phyloP scores from a whole-genome alignment of 2,797 vertebrate species.

The Chloroceryle inda region DNA sequence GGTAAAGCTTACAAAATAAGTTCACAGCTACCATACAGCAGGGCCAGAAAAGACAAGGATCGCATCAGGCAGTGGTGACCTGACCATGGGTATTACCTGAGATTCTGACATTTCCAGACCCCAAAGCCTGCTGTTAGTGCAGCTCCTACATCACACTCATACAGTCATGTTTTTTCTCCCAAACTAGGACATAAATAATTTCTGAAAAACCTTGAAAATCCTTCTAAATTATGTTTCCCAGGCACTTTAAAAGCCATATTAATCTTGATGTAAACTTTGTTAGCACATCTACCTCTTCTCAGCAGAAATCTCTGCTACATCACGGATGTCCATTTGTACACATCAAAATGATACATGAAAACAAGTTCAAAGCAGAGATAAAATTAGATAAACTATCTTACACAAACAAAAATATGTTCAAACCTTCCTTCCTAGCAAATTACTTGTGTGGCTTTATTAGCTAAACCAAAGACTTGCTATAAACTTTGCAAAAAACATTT shows the following conservation, averaged over 20 bases:
- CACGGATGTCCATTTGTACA: rapidly evolving
- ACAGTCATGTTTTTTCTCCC: rapidly evolving
- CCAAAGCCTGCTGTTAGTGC: neutral
- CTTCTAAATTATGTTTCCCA: neutral
- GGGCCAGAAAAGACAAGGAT: neutral
- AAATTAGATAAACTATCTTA: neutral
- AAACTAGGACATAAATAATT: neutral
- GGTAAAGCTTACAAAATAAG: neutral
- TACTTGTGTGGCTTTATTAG: neutral
- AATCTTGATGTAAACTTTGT: neutral
- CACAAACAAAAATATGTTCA: neutral
- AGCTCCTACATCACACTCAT: neutral
- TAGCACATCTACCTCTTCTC: neutral
- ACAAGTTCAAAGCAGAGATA: neutral
- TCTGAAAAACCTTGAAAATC: neutral
- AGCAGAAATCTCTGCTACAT: neutral
- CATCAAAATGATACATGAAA: neutral
- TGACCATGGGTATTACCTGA: too few species aligned
- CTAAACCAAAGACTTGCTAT: neutral
- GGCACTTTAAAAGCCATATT: neutral
- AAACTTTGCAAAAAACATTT: neutral
- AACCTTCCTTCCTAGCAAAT: neutral
- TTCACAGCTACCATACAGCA: rapidly evolving
- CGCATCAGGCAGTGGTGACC: neutral
- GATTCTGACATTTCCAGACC: neutral